Percentiles rank a stretch among this genome's conserved stretches.
Evolutionary conservation across 2,113 vertebrate species (phyloP).

Genomic region (Microcebus tavaratra): DNA sequence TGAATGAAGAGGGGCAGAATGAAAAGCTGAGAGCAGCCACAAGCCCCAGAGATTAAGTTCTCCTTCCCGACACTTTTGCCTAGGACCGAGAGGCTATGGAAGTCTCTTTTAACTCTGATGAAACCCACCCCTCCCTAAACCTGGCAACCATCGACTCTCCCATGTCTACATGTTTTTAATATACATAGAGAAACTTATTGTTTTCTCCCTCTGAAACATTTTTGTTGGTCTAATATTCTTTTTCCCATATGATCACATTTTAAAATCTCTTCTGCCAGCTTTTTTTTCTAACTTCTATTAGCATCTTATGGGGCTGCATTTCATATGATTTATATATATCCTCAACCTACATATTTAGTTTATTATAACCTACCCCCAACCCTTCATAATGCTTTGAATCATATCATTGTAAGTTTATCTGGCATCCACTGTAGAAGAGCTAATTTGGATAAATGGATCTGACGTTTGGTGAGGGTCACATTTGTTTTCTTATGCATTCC

Average conservation of each 20-base stretch:
- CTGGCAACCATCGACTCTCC: background rate
- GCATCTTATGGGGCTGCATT: constrained; percentile 55
- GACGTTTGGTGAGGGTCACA: constrained; percentile 66
- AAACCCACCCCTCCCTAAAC: background rate
- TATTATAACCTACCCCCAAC: background rate
- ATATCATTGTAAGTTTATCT: constrained; percentile 72
- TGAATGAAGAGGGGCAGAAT: background rate
- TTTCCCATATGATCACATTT: constrained; percentile 53
- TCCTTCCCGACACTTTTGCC: background rate
- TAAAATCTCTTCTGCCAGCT: constrained; percentile 34
- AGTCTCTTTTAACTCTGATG: background rate
- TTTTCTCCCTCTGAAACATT: constrained; percentile 34
- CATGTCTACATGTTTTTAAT: constrained; percentile 54
- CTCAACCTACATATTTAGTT: constrained; percentile 44
- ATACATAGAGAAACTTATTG: constrained; percentile 35
- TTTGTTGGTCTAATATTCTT: constrained; percentile 39
- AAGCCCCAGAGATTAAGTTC: background rate
- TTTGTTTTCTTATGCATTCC: constrained; percentile 75
- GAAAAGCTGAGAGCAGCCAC: background rate
- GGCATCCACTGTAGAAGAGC: constrained; percentile 63
- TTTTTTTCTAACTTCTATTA: constrained; percentile 31
- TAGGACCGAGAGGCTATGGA: background rate
- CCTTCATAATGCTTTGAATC: constrained; percentile 59
- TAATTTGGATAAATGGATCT: constrained; percentile 75
- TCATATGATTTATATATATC: constrained; percentile 70